Percentiles rank a stretch among this genome's conserved stretches.
phyloP scores from a whole-genome alignment of 1,140 invertebrate genomes.

The Meloidogyne floridensis region DNA sequence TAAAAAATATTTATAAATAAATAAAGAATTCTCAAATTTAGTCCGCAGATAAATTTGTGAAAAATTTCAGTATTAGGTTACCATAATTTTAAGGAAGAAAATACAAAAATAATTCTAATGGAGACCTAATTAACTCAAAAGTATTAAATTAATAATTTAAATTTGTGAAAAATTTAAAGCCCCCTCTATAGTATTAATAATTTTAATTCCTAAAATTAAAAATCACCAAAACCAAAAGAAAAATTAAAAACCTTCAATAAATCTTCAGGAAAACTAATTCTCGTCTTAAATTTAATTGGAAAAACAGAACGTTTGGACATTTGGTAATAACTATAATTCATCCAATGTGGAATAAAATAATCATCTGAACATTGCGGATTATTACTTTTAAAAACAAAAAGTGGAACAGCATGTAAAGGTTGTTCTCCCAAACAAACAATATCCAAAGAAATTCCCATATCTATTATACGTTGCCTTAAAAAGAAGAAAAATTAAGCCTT shows the following conservation, averaged over 20 bases:
- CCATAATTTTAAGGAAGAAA: too few relatives aligned
- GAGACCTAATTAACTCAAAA: too few relatives aligned
- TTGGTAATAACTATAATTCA: slow-evolving; percentile 63
- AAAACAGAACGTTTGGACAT: slow-evolving; percentile 35
- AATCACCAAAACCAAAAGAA: not conserved
- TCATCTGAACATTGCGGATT: slow-evolving; percentile 44
- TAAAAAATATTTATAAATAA: slow-evolving; percentile 8
- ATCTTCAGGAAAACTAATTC: slow-evolving; percentile 47
- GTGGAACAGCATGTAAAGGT: slow-evolving; percentile 92
- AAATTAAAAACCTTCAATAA: slow-evolving; percentile 35
- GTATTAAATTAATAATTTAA: not conserved
- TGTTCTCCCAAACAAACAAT: slow-evolving; percentile 98
- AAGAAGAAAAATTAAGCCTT: slow-evolving; percentile 69
- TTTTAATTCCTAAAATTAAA: too few relatives aligned
- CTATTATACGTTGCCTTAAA: not conserved
- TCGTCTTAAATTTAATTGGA: slow-evolving; percentile 48
- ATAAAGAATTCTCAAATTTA: not conserved
- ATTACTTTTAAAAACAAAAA: slow-evolving; percentile 78
- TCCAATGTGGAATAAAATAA: slow-evolving; percentile 65
- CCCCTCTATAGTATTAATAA: too few relatives aligned
- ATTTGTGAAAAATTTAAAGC: fast-evolving
- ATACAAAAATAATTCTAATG: too few relatives aligned
- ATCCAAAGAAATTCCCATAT: slow-evolving; percentile 70
- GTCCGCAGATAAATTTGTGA: not conserved
- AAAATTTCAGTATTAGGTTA: too few relatives aligned